Conservation (phyloP, 2,113 vertebrate species). For the Cyphomyrus plagiostoma region DNA sequence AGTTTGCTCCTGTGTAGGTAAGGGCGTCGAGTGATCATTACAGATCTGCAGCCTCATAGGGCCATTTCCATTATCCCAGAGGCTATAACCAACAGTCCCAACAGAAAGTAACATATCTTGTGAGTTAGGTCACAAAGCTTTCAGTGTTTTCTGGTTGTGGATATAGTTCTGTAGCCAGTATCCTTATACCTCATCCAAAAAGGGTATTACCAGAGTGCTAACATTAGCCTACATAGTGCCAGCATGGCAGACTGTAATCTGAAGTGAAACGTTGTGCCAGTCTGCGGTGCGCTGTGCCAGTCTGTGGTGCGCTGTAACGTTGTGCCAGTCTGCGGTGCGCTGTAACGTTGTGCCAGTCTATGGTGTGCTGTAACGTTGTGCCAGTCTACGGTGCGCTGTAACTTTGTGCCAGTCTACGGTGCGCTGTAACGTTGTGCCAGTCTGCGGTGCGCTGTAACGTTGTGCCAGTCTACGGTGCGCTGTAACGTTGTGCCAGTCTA, state of each 20-base stretch:
- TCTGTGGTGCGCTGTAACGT: no score
- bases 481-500: no score
- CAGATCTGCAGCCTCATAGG: not conserved
- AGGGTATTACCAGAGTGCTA: not conserved
- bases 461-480: no score
- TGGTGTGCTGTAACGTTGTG: no score
- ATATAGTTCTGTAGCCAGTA: not conserved
- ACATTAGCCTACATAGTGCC: not conserved
- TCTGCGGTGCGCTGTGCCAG: no score
- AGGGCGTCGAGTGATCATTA: not conserved
- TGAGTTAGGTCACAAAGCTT: not conserved
- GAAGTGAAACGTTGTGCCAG: not conserved
- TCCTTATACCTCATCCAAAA: not conserved
- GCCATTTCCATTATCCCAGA: not conserved
- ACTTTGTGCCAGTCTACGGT: no score
- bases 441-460: no score
- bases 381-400: no score
- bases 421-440: no score
- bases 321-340: no score
- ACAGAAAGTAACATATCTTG: not conserved
- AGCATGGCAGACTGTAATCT: not conserved
- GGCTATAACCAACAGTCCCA: not conserved
- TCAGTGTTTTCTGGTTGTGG: not conserved
- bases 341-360: no score
- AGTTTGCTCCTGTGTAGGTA: not conserved